Evolutionary conservation across 1,140 invertebrate species (phyloP).

Genomic region (Ctenoplectra terminalis): DNA sequence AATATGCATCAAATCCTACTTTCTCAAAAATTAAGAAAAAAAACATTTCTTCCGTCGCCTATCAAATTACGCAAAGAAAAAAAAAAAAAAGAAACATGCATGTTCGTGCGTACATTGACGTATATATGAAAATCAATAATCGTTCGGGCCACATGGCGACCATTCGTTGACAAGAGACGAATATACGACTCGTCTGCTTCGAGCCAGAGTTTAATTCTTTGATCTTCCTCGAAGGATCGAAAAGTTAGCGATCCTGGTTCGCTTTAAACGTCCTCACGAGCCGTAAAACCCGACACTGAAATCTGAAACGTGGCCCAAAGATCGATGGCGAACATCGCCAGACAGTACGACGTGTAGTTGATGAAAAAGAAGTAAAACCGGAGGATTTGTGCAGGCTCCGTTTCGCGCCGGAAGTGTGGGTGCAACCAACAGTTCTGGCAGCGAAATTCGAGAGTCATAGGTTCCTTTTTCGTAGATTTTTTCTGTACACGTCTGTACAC

Average conservation of each 20-base stretch:
- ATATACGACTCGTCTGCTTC: neutral
- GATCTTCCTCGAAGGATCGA: constrained; percentile 48
- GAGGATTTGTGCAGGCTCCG: constrained; percentile 23
- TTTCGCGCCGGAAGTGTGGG: constrained; percentile 59
- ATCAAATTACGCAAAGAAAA: constrained; percentile 1
- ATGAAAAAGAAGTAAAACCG: constrained; percentile 41
- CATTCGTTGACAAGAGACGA: constrained; percentile 14
- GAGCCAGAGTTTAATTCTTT: constrained; percentile 32
- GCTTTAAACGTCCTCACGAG: constrained; percentile 7
- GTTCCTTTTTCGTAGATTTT: constrained; percentile 32
- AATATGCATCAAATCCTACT: too few species aligned
- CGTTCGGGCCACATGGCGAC: constrained; percentile 25
- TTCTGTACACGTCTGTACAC: neutral
- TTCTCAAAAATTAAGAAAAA: too few species aligned
- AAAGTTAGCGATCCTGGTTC: neutral
- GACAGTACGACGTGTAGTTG: constrained; percentile 18
- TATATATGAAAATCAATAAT: constrained; percentile 20
- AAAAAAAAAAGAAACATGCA: neutral
- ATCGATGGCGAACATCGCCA: constrained; percentile 54
- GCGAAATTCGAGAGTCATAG: constrained; percentile 62
- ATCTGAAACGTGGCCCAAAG: constrained; percentile 52
- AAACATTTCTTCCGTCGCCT: neutral
- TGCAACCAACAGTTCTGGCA: constrained; percentile 22
- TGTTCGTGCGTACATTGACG: neutral
- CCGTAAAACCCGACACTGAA: constrained; percentile 59